Evolutionary conservation across 1,140 invertebrate genomes (phyloP).

Genomic region (Druon quercuslanigerum): DNA sequence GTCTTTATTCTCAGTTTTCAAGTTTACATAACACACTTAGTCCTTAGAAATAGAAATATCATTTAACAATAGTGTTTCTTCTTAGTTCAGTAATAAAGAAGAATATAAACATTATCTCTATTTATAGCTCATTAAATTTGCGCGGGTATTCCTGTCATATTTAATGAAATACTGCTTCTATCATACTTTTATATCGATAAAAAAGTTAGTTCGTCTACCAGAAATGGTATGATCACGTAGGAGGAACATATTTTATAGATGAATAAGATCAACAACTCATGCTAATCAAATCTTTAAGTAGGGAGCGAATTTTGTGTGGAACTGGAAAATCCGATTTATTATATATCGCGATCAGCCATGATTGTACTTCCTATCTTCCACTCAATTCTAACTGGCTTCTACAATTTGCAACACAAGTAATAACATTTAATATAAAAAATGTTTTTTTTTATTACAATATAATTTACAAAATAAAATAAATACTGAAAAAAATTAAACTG

Average conservation of each 20-base stretch:
- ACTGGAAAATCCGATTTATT: neutral
- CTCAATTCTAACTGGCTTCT: no score
- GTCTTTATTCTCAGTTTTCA: neutral
- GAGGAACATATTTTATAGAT: conserved; percentile 15
- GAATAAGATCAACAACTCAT: conserved; percentile 19
- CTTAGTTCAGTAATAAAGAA: neutral
- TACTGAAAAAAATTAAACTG: no score
- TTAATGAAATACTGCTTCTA: conserved; percentile 7
- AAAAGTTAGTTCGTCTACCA: conserved; percentile 5
- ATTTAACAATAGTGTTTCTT: conserved; percentile 22
- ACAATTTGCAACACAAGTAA: no score
- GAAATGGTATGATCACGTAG: conserved; percentile 18
- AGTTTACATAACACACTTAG: conserved; percentile 9
- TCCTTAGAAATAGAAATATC: conserved; percentile 27
- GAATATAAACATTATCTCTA: conserved; percentile 13
- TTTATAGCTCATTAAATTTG: neutral
- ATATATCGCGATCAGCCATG: neutral
- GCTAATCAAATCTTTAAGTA: conserved; percentile 7
- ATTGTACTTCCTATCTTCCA: no score
- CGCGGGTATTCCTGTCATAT: neutral
- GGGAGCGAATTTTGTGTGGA: neutral
- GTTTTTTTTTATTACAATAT: no score
- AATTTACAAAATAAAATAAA: no score
- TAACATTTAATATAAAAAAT: no score
- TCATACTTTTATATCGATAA: conserved; percentile 9